Evolutionary conservation across 1,140 invertebrate genomes (phyloP).

Genomic region (Panagrolaimus sp.): DNA sequence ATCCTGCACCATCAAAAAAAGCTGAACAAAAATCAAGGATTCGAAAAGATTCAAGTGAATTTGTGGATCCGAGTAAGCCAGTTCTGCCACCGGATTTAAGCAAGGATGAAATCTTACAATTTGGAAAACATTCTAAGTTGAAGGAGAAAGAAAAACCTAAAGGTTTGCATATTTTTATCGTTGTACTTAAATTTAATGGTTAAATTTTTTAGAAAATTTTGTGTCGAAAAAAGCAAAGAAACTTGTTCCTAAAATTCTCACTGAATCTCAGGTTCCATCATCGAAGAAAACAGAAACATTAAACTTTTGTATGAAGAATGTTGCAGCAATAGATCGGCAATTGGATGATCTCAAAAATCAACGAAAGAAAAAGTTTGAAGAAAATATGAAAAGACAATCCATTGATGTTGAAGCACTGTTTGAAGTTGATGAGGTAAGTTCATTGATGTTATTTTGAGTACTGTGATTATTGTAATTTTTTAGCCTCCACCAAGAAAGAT

Average conservation of each 20-base stretch:
- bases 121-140: not conserved
- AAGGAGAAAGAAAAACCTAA: not conserved
- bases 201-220: too few species aligned
- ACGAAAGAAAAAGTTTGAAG: not conserved
- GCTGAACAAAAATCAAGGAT: not conserved
- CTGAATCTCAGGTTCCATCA: not conserved
- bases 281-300: not conserved
- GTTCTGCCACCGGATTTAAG: not conserved
- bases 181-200: too few species aligned
- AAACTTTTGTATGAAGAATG: not conserved
- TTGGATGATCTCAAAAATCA: not conserved
- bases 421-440: conserved; percentile 12
- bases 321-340: not conserved
- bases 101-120: not conserved
- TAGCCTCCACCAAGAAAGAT: not conserved
- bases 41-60: not conserved
- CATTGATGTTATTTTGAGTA: not conserved
- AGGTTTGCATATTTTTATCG: not conserved
- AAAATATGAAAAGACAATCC: not conserved
- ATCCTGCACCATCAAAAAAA: too few species aligned
- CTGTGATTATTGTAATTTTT: not conserved
- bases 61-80: not conserved
- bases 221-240: too few species aligned
- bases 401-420: conserved; percentile 8
- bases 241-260: too few species aligned